Percentiles rank a stretch among this genome's conserved stretches.
These are phyloP conservation scores for Panagrolaimus sp. DNA, from an alignment of 1,140 invertebrate species.

Conservation along the genomic window DNA sequence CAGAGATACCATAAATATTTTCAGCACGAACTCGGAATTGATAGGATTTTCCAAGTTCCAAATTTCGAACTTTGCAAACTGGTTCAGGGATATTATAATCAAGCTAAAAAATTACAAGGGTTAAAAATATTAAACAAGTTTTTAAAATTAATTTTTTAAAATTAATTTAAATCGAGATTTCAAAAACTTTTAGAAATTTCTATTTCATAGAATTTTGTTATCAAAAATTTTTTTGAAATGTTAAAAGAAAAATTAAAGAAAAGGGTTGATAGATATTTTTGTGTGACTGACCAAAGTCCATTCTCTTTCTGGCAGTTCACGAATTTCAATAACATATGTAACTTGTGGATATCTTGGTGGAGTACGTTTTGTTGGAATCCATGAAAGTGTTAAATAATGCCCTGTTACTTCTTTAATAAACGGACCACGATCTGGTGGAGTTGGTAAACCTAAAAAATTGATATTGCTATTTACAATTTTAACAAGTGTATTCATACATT, in stretches of 20 bases:
- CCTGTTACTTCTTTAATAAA: constrained; percentile 59
- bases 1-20: constrained; percentile 91
- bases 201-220: not conserved
- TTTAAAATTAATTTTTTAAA: too few species aligned
- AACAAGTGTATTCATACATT: constrained; percentile 18
- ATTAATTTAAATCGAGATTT: too few species aligned
- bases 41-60: constrained; percentile 56
- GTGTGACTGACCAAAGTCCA: constrained; percentile 47
- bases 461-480: not conserved
- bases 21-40: constrained; percentile 82
- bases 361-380: constrained; percentile 56
- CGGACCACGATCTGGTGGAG: constrained; percentile 54
- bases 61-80: constrained; percentile 57
- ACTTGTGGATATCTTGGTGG: constrained; percentile 55
- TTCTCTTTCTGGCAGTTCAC: constrained; percentile 57
- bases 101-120: constrained; percentile 35
- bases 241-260: not conserved
- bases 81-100: constrained; percentile 58
- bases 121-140: too few species aligned
- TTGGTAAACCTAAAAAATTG: constrained; percentile 34
- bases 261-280: too few species aligned
- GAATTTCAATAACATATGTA: constrained; percentile 57
- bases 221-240: not conserved
- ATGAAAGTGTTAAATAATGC: constrained; percentile 57
- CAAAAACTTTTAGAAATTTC: not conserved